Percentiles rank a stretch among this genome's conserved stretches.
Conservation (phyloP, 2,797 vertebrate species). For the Alca torda region DNA sequence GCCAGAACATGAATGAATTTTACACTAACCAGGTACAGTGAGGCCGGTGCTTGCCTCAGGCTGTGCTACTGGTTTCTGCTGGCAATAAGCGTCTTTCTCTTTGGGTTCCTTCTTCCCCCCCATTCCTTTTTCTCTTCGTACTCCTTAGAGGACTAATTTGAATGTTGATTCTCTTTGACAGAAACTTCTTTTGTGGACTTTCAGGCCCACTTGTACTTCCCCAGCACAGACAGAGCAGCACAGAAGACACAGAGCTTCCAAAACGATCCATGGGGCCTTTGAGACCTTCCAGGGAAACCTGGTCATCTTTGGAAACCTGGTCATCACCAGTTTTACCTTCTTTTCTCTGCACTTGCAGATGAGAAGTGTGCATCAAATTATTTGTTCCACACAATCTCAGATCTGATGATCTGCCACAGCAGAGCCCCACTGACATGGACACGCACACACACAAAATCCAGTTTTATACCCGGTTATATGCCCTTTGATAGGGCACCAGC, state of each 20-base stretch:
- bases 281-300: not conserved
- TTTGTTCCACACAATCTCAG: not conserved
- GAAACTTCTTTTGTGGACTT: too few relatives aligned
- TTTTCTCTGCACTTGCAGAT: not conserved
- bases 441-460: rapidly evolving
- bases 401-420: not conserved
- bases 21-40: rapidly evolving
- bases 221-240: not conserved
- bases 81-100: not conserved
- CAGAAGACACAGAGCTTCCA: not conserved
- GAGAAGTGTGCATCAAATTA: too few relatives aligned
- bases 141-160: not conserved
- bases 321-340: not conserved
- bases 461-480: too few relatives aligned
- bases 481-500: not conserved
- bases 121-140: not conserved
- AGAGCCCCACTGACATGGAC: not conserved
- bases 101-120: not conserved
- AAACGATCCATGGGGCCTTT: rapidly evolving
- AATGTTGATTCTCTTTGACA: not conserved
- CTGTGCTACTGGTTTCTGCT: not conserved
- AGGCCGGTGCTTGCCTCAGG: not conserved
- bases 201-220: rapidly evolving
- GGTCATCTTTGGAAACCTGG: not conserved
- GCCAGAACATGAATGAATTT: not conserved